These are phyloP conservation scores for Steatornis caripensis DNA, from an alignment of 2,113 vertebrate genomes.

Conservation along the genomic window DNA sequence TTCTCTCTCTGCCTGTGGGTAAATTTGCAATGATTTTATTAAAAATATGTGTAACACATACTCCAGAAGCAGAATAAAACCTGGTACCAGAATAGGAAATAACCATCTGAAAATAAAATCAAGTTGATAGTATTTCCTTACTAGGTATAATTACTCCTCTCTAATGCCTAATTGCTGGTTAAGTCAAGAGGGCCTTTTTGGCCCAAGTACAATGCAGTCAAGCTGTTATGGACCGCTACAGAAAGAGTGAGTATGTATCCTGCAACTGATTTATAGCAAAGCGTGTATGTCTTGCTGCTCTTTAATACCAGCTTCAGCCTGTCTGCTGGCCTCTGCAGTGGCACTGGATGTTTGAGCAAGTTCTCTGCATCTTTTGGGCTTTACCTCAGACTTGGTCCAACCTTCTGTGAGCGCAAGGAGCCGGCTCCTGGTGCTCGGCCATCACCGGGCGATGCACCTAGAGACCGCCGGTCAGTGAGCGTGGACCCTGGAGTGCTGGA, in stretches of 20 bases:
- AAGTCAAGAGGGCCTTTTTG: neutral
- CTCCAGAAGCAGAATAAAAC: neutral
- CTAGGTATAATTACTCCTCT: neutral
- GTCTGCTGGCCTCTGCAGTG: neutral
- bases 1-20: neutral
- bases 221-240: neutral
- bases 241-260: neutral
- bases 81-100: neutral
- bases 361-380: neutral
- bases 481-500: neutral
- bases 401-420: neutral
- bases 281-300: neutral
- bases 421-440: neutral
- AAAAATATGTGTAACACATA: neutral
- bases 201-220: neutral
- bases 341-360: neutral
- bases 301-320: neutral
- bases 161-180: neutral
- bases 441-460: too few relatives aligned
- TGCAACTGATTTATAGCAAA: neutral
- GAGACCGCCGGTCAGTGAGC: fast-evolving
- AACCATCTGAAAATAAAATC: neutral
- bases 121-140: neutral
- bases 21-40: constrained; percentile 13
- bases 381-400: neutral